Percentiles rank a stretch among this genome's conserved stretches.
These are phyloP conservation scores for Erebia epiphron DNA, from an alignment of 2,888 invertebrate species.

Conservation along the genomic window DNA sequence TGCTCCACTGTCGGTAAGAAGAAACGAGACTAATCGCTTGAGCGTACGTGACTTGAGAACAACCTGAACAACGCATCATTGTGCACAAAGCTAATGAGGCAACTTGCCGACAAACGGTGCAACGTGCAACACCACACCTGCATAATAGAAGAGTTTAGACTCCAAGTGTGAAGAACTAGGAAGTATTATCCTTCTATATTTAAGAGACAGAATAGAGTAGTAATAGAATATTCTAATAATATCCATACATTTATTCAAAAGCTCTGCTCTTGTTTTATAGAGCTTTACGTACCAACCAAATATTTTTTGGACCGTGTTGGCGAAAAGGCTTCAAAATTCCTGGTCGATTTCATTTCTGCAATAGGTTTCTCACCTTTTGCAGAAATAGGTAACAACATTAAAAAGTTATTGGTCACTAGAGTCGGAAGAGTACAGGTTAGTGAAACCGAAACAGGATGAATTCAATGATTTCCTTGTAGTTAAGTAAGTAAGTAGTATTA, in stretches of 20 bases:
- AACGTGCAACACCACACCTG: slow-evolving; percentile 28
- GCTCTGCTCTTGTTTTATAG: not conserved
- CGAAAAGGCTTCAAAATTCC: not conserved
- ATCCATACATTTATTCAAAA: not conserved
- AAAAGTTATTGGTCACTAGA: not conserved
- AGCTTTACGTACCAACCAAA: not conserved
- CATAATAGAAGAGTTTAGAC: slow-evolving; percentile 17
- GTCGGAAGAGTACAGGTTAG: not conserved
- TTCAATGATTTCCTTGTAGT: not conserved
- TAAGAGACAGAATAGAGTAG: not conserved
- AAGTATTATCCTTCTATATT: slow-evolving; percentile 10
- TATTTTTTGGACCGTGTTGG: not conserved
- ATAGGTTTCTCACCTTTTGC: not conserved
- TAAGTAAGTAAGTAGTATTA: not conserved
- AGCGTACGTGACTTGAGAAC: slow-evolving; percentile 40
- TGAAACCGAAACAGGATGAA: not conserved
- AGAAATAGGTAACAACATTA: too few relatives aligned
- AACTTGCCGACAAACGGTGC: slow-evolving; percentile 38
- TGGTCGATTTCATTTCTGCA: not conserved
- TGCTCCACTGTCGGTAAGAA: slow-evolving; percentile 29
- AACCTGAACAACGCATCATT: slow-evolving; percentile 46
- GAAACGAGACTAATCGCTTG: slow-evolving; percentile 38
- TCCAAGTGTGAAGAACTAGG: slow-evolving; percentile 19
- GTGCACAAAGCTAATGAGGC: slow-evolving; percentile 49
- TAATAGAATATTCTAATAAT: not conserved